Evolutionary conservation across 23 tunicate species (phyloP), one percentile per base, ranked within the genome.

Genomic region (Diplosoma virens): DNA sequence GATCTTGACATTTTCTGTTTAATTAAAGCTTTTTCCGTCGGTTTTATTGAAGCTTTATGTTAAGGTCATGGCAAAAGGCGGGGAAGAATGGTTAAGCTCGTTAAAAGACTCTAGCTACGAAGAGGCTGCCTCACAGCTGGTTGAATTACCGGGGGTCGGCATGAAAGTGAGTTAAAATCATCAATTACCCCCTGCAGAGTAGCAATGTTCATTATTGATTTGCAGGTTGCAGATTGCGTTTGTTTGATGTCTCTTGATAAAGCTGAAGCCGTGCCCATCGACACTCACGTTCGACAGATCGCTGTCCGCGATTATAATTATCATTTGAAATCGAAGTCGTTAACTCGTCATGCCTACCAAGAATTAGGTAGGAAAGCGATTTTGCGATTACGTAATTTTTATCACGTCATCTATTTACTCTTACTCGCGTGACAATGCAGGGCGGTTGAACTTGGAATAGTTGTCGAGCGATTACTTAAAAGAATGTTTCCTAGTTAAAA

Each of bases 211-310:
- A n/a, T n/a, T n/a, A n/a, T n/a, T n/a, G n/a, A n/a, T n/a, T n/a
- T 32, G 53, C 3, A 86, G 93, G 97, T 90, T 32, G 90, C 97
- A 9, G 97, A 90, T 55, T 90, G 97, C 79, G 78, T 84, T 0
- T 90, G 97, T 33, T 59, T 90, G 79, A 90, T 90, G 97, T 60
- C 97, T 56, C 72, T 90, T 2, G 83, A 84, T 74, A 90, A 90
- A 58, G 65, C 54, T 2, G 78, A 84, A 32, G 97, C 97, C 6
- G 83, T 90, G 3, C 97, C 97, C 1, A 63, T 90, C 25, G 97
- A 90, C 65, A 90, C 97, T 1, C 97, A 90, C 63, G 79, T 90
- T 46, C 56, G 90, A 52, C 86, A 90, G 60, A 74, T 90, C 30
- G 97, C 97, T 45, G 58, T 66, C 2, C 27, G 90, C 3, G 87